These are phyloP conservation scores for Cordilura impudica DNA, from an alignment of 2,888 invertebrate species.

Conservation along the genomic window DNA sequence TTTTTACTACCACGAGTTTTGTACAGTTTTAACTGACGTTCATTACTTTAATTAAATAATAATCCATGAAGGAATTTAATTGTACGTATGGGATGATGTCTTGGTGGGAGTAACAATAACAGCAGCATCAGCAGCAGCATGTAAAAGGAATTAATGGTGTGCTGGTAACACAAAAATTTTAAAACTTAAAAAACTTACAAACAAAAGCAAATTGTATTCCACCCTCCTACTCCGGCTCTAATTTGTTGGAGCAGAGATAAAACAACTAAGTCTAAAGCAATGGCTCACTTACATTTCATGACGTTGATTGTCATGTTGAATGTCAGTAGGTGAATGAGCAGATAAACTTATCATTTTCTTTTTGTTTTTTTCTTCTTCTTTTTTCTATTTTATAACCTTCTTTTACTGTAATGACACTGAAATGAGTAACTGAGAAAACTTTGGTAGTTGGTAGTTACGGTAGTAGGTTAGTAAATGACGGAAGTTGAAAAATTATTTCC, in stretches of 20 bases:
- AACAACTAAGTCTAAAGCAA: constrained; percentile 6
- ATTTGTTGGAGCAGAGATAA: not conserved
- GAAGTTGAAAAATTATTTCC: constrained; percentile 61
- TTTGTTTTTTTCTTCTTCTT: constrained; percentile 17
- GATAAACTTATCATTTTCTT: constrained; percentile 52
- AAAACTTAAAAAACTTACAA: constrained; percentile 22
- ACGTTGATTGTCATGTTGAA: constrained; percentile 59
- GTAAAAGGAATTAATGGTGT: constrained; percentile 27
- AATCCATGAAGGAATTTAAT: constrained; percentile 53
- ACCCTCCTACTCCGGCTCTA: not conserved
- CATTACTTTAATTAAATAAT: constrained; percentile 58
- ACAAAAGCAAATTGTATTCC: not conserved
- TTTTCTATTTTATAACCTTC: not conserved
- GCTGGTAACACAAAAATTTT: constrained; percentile 14
- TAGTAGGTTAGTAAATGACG: constrained; percentile 33
- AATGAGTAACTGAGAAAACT: constrained; percentile 6
- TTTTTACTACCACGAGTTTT: constrained; percentile 22
- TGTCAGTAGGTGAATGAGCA: constrained; percentile 58
- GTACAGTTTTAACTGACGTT: constrained; percentile 20
- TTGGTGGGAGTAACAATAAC: not conserved
- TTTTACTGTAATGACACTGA: constrained; percentile 26
- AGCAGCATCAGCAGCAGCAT: not conserved
- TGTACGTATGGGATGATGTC: constrained; percentile 15
- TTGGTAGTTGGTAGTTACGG: constrained; percentile 2
- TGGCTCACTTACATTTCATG: constrained; percentile 53